Conservation (phyloP, 2,113 vertebrate species). For the Campylomormyrus numenius region DNA sequence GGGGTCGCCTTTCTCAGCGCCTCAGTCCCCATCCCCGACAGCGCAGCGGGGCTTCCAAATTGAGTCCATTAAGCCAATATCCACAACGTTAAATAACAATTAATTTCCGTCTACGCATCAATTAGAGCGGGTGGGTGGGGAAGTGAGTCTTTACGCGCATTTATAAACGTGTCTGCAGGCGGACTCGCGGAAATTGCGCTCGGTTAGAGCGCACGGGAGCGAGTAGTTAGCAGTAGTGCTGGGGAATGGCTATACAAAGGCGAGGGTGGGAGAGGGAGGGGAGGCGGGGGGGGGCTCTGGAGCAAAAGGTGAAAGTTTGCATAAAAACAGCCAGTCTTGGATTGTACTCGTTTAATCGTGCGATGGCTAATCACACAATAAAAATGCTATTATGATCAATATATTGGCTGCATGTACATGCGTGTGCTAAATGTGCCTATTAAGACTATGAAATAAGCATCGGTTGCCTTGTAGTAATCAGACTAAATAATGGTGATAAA, state of each 20-base stretch:
- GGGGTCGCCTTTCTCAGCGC: constrained; percentile 51
- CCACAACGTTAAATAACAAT: constrained; percentile 11
- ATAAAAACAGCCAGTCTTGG: background rate
- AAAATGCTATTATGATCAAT: background rate
- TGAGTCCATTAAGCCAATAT: constrained; percentile 11
- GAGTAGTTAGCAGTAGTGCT: no score
- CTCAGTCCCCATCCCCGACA: constrained; percentile 9
- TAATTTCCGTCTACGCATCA: constrained; percentile 47
- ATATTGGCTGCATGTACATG: background rate
- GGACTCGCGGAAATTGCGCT: background rate
- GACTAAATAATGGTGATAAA: background rate
- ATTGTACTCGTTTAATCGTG: background rate
- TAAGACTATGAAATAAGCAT: background rate
- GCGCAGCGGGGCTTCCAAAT: background rate
- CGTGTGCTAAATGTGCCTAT: background rate
- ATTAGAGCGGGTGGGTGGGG: constrained; percentile 39
- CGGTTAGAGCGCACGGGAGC: background rate
- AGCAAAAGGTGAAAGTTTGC: background rate
- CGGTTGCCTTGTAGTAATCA: background rate
- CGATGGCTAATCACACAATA: background rate
- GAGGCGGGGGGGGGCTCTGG: background rate
- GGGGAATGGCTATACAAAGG: background rate
- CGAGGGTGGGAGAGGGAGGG: background rate
- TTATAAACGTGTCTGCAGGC: background rate
- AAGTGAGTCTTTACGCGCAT: background rate